These are phyloP conservation scores for Amphipyra berbera DNA, from an alignment of 2,888 invertebrate species.

Conservation along the genomic window DNA sequence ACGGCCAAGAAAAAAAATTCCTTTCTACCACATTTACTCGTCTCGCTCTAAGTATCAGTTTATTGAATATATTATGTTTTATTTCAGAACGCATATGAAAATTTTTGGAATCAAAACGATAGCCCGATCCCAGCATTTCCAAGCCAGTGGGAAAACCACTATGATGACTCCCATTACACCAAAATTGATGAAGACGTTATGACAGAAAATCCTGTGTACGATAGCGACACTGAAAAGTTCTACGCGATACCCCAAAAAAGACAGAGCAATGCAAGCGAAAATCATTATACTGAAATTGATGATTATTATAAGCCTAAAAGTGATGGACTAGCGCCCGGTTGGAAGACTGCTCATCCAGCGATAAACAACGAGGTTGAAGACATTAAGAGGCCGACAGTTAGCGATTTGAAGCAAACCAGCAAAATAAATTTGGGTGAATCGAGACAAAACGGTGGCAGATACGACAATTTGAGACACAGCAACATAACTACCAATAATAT, in stretches of 20 bases:
- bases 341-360: neutral
- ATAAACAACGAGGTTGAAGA: neutral
- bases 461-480: conserved; percentile 9
- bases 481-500: neutral
- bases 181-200: conserved; percentile 9
- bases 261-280: conserved; percentile 28
- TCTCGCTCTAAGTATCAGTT: too few species aligned
- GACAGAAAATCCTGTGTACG: conserved; percentile 9
- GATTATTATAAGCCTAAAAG: conserved; percentile 2
- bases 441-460: neutral
- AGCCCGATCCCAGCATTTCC: conserved; percentile 34
- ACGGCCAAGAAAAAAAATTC: too few species aligned
- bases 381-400: neutral
- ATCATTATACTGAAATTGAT: conserved; percentile 35
- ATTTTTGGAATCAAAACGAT: conserved; percentile 9
- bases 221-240: neutral
- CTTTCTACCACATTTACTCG: too few species aligned
- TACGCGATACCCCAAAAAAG: neutral
- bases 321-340: neutral
- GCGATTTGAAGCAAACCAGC: neutral
- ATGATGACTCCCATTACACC: conserved; percentile 13
- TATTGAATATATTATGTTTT: neutral
- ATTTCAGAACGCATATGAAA: conserved; percentile 33
- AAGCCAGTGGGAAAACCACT: conserved; percentile 27
- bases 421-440: neutral